Evolutionary conservation across 2,888 invertebrate species (phyloP).

Genomic region (Epirrhoe alternata): DNA sequence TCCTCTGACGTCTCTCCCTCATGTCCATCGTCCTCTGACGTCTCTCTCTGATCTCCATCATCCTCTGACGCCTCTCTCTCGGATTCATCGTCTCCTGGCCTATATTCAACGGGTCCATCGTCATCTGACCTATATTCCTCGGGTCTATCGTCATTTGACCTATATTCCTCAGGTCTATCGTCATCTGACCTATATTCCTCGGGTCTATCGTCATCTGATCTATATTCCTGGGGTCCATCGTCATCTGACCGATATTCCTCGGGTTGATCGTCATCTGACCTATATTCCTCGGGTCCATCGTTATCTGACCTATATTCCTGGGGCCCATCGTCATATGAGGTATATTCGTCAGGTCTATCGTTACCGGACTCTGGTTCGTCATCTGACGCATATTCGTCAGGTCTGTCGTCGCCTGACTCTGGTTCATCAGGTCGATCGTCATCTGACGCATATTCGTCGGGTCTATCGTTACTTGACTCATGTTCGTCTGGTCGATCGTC

Average conservation of each 20-base stretch:
- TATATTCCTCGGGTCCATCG: neutral
- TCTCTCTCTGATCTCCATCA: neutral
- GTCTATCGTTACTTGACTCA: neutral
- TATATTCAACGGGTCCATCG: neutral
- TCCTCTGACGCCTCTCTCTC: neutral
- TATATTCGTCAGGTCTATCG: neutral
- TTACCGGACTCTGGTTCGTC: neutral
- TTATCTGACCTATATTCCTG: neutral
- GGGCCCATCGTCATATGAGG: neutral
- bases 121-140: neutral
- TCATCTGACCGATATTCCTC: neutral
- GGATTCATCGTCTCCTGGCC: neutral
- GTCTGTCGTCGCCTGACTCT: neutral
- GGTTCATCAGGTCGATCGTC: neutral
- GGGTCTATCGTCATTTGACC: neutral
- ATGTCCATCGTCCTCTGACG: neutral
- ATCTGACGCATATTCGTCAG: neutral
- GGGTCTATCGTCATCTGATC: neutral
- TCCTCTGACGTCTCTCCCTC: neutral
- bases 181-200: neutral
- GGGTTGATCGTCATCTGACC: constrained; percentile 4
- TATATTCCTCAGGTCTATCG: neutral
- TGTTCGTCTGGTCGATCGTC: neutral
- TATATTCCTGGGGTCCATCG: neutral
- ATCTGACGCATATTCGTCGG: neutral